Conservation (phyloP, 2,888 invertebrate genomes). For the Amphipoea lucens region DNA sequence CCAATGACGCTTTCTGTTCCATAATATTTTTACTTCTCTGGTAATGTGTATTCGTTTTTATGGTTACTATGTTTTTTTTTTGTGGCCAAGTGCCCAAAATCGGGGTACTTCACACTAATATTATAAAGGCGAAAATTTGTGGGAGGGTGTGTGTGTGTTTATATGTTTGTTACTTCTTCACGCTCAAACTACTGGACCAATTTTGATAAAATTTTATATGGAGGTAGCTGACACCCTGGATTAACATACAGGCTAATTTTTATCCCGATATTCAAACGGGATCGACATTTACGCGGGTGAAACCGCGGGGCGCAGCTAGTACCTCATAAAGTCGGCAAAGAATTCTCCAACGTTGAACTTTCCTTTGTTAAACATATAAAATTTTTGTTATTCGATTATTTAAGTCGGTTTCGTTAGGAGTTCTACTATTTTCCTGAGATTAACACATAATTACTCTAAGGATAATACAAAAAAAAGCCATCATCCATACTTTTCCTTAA, state of each 20-base stretch:
- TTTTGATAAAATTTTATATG: too few species aligned
- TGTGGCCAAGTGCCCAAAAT: slow-evolving; percentile 12
- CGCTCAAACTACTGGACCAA: too few species aligned
- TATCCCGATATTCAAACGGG: too few species aligned
- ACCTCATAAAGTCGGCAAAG: background rate
- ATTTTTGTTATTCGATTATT: background rate
- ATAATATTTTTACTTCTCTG: slow-evolving; percentile 49
- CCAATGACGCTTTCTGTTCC: slow-evolving; percentile 46
- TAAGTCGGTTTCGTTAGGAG: background rate
- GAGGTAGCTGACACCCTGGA: too few species aligned
- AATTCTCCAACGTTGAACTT: background rate
- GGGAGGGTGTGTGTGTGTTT: too few species aligned
- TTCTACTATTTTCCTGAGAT: background rate
- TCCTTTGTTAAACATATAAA: background rate
- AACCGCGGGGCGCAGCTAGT: too few species aligned
- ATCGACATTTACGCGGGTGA: too few species aligned
- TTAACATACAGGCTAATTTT: too few species aligned
- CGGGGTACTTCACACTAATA: too few species aligned
- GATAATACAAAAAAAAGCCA: background rate
- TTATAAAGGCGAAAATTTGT: too few species aligned
- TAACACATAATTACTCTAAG: background rate
- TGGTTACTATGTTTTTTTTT: slow-evolving; percentile 20
- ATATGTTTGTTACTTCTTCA: too few species aligned
- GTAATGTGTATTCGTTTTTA: slow-evolving; percentile 46
- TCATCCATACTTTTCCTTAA: background rate